phyloP scores from a whole-genome alignment of 2,797 vertebrate species.

The Xenopus petersii region DNA sequence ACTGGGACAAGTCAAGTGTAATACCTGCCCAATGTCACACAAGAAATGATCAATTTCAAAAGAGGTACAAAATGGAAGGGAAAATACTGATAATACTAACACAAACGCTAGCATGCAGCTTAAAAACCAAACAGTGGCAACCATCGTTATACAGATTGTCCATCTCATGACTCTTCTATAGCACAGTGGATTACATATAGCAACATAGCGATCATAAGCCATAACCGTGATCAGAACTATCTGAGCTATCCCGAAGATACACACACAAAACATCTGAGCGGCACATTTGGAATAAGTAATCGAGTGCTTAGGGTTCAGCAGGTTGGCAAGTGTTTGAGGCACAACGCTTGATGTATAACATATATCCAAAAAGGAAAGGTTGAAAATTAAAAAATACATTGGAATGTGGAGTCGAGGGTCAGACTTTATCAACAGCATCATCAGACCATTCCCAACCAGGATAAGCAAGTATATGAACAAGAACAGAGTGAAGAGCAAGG shows the following conservation, averaged over 20 bases:
- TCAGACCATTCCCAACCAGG: constrained; percentile 51
- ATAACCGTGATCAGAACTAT: constrained; percentile 51
- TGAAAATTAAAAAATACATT: constrained; percentile 54
- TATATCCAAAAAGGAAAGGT: constrained; percentile 47
- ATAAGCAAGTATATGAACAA: constrained; percentile 52
- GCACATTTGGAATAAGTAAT: constrained; percentile 50
- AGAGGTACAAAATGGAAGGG: constrained; percentile 11
- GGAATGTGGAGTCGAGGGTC: constrained; percentile 54
- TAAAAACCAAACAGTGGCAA: background rate
- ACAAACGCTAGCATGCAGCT: background rate
- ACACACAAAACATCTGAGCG: constrained; percentile 44
- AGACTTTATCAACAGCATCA: constrained; percentile 49
- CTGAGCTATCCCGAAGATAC: constrained; percentile 48
- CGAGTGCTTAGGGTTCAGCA: constrained; percentile 40
- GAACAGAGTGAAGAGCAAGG: constrained; percentile 51
- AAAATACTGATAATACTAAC: constrained; percentile 19
- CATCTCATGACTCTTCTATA: constrained; percentile 51
- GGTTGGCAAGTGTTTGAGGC: constrained; percentile 50
- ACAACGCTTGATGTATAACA: constrained; percentile 50
- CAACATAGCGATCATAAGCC: constrained; percentile 54
- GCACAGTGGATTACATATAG: constrained; percentile 51
- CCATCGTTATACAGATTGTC: constrained; percentile 33
- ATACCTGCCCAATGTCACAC: constrained; percentile 31
- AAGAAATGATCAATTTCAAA: constrained; percentile 33
- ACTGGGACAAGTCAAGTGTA: constrained; percentile 46